phyloP scores from a whole-genome alignment of 2,797 vertebrate genomes.

The Pseudochirops corinnae region DNA sequence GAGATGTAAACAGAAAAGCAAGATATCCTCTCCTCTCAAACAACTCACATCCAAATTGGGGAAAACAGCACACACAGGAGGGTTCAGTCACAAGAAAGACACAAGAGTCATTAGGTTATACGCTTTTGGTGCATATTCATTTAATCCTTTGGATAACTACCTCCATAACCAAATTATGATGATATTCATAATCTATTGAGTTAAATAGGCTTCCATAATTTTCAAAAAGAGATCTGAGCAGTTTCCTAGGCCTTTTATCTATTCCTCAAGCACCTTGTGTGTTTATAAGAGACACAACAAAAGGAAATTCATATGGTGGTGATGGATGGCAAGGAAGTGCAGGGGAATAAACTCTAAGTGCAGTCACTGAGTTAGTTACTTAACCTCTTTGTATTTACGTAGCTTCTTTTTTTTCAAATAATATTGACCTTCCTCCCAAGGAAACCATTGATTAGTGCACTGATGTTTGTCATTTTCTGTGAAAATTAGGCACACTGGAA shows the following conservation, averaged over 20 bases:
- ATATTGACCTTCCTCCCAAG: background rate
- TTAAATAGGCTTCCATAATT: conserved; percentile 13
- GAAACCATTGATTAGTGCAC: background rate
- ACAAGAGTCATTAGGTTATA: background rate
- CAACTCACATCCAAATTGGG: background rate
- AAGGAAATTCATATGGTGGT: background rate
- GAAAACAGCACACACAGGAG: background rate
- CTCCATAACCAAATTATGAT: background rate
- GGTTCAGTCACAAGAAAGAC: background rate
- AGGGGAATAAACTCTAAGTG: background rate
- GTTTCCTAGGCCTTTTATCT: background rate
- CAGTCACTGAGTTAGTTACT: background rate
- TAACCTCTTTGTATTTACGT: background rate
- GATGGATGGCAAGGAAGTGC: background rate
- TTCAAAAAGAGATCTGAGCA: conserved; percentile 2
- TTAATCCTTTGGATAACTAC: conserved; percentile 1
- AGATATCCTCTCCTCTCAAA: background rate
- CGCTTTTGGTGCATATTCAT: background rate
- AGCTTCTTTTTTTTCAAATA: background rate
- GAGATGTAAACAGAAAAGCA: background rate
- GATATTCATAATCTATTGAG: conserved; percentile 1
- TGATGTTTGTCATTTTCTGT: background rate
- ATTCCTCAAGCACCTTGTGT: background rate
- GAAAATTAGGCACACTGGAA: background rate
- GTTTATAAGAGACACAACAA: background rate